phyloP scores from a whole-genome alignment of 2,113 vertebrate species.

The Poecile atricapillus region DNA sequence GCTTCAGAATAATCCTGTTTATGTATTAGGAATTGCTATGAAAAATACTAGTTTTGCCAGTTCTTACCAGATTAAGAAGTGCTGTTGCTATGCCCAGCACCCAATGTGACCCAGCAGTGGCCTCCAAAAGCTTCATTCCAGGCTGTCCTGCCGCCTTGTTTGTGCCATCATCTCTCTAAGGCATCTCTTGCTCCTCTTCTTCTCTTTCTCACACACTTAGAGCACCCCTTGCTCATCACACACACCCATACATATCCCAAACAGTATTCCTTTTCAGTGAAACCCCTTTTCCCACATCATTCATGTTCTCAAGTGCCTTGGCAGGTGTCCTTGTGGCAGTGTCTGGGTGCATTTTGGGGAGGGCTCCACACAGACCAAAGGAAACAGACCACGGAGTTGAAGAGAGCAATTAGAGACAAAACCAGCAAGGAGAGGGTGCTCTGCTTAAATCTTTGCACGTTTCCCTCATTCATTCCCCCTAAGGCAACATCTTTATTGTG shows the following conservation, averaged over 20 bases:
- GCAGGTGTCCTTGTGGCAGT: too few species aligned
- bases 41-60: neutral
- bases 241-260: neutral
- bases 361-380: neutral
- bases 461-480: slow-evolving; percentile 5
- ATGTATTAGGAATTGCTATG: neutral
- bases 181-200: neutral
- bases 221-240: neutral
- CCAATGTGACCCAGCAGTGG: neutral
- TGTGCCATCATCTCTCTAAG: neutral
- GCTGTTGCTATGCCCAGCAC: neutral
- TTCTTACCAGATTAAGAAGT: neutral
- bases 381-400: neutral
- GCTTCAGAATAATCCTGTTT: neutral
- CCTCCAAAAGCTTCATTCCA: neutral
- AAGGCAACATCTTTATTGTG: slow-evolving; percentile 47
- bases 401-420: neutral
- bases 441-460: slow-evolving; percentile 12
- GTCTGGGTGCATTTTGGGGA: neutral
- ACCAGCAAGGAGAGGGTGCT: neutral
- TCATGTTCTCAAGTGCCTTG: neutral
- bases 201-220: neutral
- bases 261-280: neutral
- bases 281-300: neutral
- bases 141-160: neutral